Base-by-base conservation (phyloP, 30 jellyfish, hydroid and myxozoan species). In the Morbakka virulenta region DNA sequence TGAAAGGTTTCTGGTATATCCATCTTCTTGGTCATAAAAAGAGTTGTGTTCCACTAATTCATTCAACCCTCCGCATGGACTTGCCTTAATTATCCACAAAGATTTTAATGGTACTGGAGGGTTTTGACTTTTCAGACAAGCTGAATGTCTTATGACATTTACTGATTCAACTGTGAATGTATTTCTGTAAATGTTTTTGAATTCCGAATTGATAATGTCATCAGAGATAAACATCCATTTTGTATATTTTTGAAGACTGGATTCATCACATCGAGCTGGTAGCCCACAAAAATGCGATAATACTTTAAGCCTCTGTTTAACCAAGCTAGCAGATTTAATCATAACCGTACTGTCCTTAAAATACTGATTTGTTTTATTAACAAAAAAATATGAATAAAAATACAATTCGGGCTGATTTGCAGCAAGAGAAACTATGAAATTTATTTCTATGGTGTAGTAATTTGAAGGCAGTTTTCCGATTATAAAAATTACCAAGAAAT, bases 1-100 rank as follows among this genome's bases (percentile, higher is more conserved):
- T 23, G 69, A 1, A 27, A 92, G 87, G 6, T 73, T 76, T 63
- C 95, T 64, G 4, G 98, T 65, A 53, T 84, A 47, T 2, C 98
- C 98, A 64, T 91, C 98, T 52, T 91, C 98, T 2, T 80, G 76
- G 52, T 91, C 98, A 12, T 28, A 29, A 73, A 91, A 91, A 87
- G 81, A 21, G 47, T 70, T 72, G 2, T 50, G 62, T 23, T 96
- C 96, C 23, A 91, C 81, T 1, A 17, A 36, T 9, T 35, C 67
- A 1, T 30, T 61, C 9, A 91, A 30, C 28, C 98, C 98, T 21
- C 96, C 95, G 73, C 98, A 91, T 29, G 80, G 81, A 17, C 80
- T 14, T 1, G 50, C 90, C 31, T 61, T 32, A 6, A 84, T 49
- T 0, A 86, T 79, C 98, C 96, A 91, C 6, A 51, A 34, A 4